phyloP scores from a whole-genome alignment of 2,888 invertebrate species.

The Andrena camellia region DNA sequence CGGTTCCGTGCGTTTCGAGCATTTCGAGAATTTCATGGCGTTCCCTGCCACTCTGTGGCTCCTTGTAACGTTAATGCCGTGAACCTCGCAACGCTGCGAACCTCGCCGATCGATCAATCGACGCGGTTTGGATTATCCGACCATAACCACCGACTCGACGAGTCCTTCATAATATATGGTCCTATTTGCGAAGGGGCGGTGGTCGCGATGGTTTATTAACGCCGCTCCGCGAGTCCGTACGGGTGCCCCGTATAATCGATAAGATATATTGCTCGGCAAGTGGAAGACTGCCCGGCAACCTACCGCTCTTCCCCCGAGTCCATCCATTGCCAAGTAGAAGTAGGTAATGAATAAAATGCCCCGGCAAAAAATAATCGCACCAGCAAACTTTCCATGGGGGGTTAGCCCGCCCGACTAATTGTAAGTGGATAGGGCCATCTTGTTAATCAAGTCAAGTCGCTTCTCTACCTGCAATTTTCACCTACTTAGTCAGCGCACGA shows the following conservation, averaged over 20 bases:
- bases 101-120: slow-evolving; percentile 54
- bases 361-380: neutral
- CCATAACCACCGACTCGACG: slow-evolving; percentile 55
- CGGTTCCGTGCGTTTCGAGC: neutral
- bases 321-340: neutral
- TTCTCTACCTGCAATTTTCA: neutral
- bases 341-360: neutral
- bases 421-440: neutral
- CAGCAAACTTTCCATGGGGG: slow-evolving; percentile 10
- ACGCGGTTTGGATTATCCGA: slow-evolving; percentile 54
- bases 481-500: neutral
- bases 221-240: slow-evolving; percentile 47
- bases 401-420: no score
- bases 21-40: neutral
- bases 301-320: neutral
- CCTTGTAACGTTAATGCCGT: slow-evolving; percentile 39
- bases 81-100: neutral
- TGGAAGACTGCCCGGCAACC: neutral
- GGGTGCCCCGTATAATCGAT: slow-evolving; percentile 52
- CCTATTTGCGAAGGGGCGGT: slow-evolving; percentile 59
- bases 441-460: neutral
- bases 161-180: slow-evolving; percentile 69
- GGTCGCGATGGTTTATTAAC: slow-evolving; percentile 63
- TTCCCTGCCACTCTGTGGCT: neutral
- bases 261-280: slow-evolving; percentile 40